Base-by-base conservation (phyloP, 2,113 vertebrate species). In the Rhinichthys klamathensis region DNA sequence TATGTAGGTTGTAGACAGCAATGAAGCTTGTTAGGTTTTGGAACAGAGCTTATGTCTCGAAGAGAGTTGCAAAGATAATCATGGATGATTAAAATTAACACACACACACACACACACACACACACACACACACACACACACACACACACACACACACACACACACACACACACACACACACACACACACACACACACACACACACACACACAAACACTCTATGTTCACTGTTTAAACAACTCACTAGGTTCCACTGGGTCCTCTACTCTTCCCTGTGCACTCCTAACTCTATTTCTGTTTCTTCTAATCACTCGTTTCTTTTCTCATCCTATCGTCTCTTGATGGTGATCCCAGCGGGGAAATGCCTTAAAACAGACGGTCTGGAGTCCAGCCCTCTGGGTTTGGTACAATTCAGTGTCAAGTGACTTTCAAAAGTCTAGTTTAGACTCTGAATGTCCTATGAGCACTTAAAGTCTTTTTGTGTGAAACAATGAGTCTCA, bases 401-500 rank as follows among this genome's bases (percentile, higher is more conserved):
- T 85, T 85, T 30, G 41, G 65, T 35, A 3, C 49, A 46, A n/a
- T 49, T 60, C n/a, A 44, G 25, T 38, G 27, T 77, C 56, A 49
- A 67, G 58, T 76, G 32, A 38, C 79, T 69, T 72, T 85, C n/a
- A 60, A 54, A 82, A 80, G 63, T 44, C 69, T 76, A 44, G n/a
- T 69, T 54, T 85, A 23, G 79, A 32, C 12, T 67, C 74, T 30
- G 49, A 67, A 46, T 58, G 63, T 54, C 54, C 15, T 79, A 13
- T 75, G 32, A 72, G 65, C 27, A 65, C 15, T 61, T 32, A 74
- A 16, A 51, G 49, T 25, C 41, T 67, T 30, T 46, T 80, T 72
- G 61, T 63, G 75, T 76, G 32, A 83, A 89, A 90, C 21, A 90
- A 89, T 70, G 35, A 89, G 18, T 90, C 82, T 25, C 73, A 21